These are phyloP conservation scores for Enteromius anoplus DNA, from an alignment of 2,797 vertebrate genomes.

Conservation along the genomic window DNA sequence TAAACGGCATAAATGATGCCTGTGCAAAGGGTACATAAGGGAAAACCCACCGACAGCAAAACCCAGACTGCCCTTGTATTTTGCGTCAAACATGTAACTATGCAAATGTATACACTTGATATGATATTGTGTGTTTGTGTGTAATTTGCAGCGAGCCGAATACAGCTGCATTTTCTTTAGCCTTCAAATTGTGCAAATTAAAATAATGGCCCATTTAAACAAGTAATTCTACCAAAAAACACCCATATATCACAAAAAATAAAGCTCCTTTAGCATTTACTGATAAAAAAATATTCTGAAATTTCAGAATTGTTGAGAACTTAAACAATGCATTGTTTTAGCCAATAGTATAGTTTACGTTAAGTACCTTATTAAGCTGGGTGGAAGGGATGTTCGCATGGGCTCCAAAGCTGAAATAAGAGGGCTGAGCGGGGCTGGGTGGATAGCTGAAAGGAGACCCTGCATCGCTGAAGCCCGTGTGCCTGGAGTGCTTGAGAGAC, in stretches of 20 bases:
- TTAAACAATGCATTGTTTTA: not conserved
- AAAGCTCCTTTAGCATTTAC: no score
- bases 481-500: conserved; percentile 58
- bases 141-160: no score
- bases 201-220: no score
- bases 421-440: conserved; percentile 75
- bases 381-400: conserved; percentile 69
- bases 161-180: no score
- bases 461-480: conserved; percentile 70
- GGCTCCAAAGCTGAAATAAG: conserved; percentile 81
- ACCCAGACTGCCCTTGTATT: no score
- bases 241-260: no score
- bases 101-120: no score
- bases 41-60: not conserved
- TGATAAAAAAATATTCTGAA: not conserved
- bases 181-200: no score
- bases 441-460: conserved; percentile 68
- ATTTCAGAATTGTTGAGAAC: not conserved
- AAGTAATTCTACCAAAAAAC: no score
- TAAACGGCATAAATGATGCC: not conserved
- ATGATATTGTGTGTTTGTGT: no score
- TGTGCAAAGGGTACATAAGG: not conserved
- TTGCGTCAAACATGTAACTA: no score
- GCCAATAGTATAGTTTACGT: not conserved
- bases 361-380: conserved; percentile 84